Conservation (phyloP, 2,888 invertebrate species). For the Aphidius colemani region DNA sequence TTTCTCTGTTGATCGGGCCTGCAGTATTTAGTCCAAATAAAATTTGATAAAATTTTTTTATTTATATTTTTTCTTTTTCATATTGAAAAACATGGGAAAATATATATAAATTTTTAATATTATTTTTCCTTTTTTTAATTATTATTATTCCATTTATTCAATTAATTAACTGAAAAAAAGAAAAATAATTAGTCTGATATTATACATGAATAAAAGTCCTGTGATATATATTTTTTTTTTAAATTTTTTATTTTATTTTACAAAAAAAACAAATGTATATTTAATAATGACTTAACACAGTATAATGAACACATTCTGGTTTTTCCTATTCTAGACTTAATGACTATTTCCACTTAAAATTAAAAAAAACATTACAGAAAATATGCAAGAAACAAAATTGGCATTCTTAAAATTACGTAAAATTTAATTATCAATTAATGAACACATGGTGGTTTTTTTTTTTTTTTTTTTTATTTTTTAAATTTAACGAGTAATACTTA, state of each 20-base stretch:
- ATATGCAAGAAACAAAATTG: neutral
- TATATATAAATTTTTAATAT: too few relatives aligned
- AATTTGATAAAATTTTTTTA: too few relatives aligned
- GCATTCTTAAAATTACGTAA: neutral
- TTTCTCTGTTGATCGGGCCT: too few relatives aligned
- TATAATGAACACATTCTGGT: slow-evolving; percentile 20
- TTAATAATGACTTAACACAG: slow-evolving; percentile 32
- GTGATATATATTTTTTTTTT: slow-evolving; percentile 9
- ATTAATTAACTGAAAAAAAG: neutral
- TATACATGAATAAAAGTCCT: neutral
- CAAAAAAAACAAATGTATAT: slow-evolving; percentile 27
- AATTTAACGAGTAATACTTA: too few relatives aligned
- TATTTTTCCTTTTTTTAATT: too few relatives aligned
- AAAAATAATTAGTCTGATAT: neutral
- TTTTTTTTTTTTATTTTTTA: neutral
- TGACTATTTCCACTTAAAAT: neutral
- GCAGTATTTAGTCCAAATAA: too few relatives aligned
- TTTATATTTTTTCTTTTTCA: too few relatives aligned
- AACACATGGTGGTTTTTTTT: neutral
- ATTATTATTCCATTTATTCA: too few relatives aligned
- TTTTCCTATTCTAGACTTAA: neutral
- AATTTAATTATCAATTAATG: neutral
- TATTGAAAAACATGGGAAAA: too few relatives aligned
- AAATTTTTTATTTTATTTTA: slow-evolving; percentile 34
- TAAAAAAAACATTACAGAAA: neutral